Percentiles rank a stretch among this genome's conserved stretches.
Conservation (phyloP, 2,888 invertebrate species). For the Polyploca ridens region DNA sequence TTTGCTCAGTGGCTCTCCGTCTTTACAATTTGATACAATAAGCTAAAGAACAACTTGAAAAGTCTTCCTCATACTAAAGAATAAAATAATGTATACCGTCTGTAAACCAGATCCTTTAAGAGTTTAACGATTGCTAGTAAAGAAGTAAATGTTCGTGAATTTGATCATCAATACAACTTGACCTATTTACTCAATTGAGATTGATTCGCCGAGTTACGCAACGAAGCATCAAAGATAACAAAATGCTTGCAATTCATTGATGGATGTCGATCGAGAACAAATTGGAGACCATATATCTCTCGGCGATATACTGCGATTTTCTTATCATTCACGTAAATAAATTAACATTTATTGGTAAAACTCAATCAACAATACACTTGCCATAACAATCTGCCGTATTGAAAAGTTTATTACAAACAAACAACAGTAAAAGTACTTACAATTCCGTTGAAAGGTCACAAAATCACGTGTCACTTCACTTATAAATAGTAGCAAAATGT, state of each 20-base stretch:
- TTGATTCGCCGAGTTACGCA: constrained; percentile 46
- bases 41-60: constrained; percentile 34
- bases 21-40: constrained; percentile 63
- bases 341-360: background rate
- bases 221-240: constrained; percentile 40
- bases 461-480: constrained; percentile 58
- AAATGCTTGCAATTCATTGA: constrained; percentile 38
- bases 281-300: constrained; percentile 30
- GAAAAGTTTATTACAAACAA: constrained; percentile 30
- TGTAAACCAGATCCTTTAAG: background rate
- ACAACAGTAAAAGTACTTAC: constrained; percentile 45
- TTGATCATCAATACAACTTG: constrained; percentile 31
- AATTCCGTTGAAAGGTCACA: constrained; percentile 27
- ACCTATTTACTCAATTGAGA: constrained; percentile 43
- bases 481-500: constrained; percentile 32
- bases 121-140: background rate
- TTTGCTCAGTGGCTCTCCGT: constrained; percentile 49
- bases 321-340: constrained; percentile 28
- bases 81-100: no score
- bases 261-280: constrained; percentile 24
- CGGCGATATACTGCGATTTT: constrained; percentile 33
- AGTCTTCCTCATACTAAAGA: background rate
- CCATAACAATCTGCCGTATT: background rate
- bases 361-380: background rate
- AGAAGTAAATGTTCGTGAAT: background rate